Evolutionary conservation across 2,888 invertebrate species (phyloP).

Genomic region (Noctua fimbriata): DNA sequence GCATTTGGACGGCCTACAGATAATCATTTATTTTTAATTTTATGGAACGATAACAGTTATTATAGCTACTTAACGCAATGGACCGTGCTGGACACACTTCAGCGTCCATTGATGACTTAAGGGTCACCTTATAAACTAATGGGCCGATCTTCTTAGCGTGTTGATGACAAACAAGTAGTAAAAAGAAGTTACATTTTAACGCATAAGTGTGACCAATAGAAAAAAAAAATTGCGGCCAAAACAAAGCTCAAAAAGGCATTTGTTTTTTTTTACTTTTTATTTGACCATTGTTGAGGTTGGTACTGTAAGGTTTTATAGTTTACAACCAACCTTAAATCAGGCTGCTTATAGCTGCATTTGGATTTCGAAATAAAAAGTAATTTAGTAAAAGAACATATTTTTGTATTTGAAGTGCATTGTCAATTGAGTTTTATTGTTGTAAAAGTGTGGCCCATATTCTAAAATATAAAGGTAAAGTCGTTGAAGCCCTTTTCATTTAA

Average conservation of each 20-base stretch:
- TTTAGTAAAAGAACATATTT: not conserved
- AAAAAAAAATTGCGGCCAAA: not conserved
- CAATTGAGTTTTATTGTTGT: not conserved
- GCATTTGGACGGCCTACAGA: slow-evolving; percentile 18
- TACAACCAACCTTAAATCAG: not conserved
- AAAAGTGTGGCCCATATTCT: not conserved
- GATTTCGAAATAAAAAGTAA: not conserved
- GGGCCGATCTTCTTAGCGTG: not conserved
- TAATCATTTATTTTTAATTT: slow-evolving; percentile 39
- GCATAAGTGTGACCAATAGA: not conserved
- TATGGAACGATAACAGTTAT: slow-evolving; percentile 25
- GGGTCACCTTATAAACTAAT: not conserved
- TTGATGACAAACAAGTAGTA: not conserved
- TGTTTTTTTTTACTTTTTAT: not conserved
- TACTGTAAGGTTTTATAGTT: not conserved
- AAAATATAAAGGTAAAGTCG: not conserved
- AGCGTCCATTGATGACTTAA: slow-evolving; percentile 13
- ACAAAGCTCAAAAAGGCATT: not conserved
- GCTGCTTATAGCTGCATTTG: not conserved
- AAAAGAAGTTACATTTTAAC: not conserved
- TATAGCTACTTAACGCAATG: slow-evolving; percentile 2
- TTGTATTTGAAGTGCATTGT: not conserved
- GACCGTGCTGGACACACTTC: slow-evolving; percentile 22
- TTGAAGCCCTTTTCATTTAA: not conserved
- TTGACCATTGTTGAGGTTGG: not conserved